These are phyloP conservation scores for Rotaria macrura DNA, from an alignment of 2,888 invertebrate genomes.

Conservation along the genomic window DNA sequence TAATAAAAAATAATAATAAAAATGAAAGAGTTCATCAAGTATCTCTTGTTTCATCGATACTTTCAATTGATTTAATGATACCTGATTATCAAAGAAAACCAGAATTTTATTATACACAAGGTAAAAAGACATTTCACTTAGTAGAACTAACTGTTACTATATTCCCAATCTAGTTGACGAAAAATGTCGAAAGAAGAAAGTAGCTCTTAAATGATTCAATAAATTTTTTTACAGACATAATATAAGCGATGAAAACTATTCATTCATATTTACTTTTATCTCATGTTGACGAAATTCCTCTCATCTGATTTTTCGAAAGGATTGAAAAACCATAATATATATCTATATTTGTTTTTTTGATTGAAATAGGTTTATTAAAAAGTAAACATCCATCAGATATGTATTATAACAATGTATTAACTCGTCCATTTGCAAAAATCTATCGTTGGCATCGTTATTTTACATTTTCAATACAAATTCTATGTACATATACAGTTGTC, in stretches of 20 bases:
- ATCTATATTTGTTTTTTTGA: not conserved
- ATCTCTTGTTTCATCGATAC: not conserved
- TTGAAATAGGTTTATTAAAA: conserved; percentile 12
- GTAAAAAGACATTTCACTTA: not conserved
- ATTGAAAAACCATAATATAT: too few relatives aligned
- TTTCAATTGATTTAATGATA: not conserved
- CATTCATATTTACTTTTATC: too few relatives aligned
- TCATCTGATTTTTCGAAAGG: too few relatives aligned
- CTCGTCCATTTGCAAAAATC: not conserved
- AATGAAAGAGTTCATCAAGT: not conserved
- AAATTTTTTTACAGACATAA: too few relatives aligned
- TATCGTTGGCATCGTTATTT: conserved; percentile 21
- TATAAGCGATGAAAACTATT: too few relatives aligned
- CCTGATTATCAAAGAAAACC: conserved; percentile 19
- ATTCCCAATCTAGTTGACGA: too few relatives aligned
- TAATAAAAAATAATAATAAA: not conserved
- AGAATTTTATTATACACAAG: conserved; percentile 6
- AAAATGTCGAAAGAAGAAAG: too few relatives aligned
- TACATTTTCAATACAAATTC: not conserved
- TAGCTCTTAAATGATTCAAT: too few relatives aligned
- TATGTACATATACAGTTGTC: not conserved
- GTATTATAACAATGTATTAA: not conserved
- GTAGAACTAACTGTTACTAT: too few relatives aligned
- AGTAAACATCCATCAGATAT: not conserved
- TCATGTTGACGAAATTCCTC: too few relatives aligned